These are phyloP conservation scores for Archivesica marissinica DNA, from an alignment of 1,140 invertebrate genomes.

Conservation along the genomic window DNA sequence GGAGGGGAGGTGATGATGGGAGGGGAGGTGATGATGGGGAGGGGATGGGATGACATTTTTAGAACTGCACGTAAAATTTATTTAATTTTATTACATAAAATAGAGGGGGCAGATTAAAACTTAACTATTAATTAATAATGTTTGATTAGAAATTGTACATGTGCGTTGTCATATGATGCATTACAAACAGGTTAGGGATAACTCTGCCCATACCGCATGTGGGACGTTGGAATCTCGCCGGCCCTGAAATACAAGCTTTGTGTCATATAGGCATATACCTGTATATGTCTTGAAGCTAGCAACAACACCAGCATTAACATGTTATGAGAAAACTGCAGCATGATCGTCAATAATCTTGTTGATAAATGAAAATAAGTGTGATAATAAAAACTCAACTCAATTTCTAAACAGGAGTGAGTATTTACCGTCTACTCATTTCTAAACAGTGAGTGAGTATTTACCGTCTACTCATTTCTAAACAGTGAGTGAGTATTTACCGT, in stretches of 20 bases:
- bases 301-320: background rate
- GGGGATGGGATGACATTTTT: background rate
- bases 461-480: background rate
- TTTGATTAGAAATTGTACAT: too few relatives aligned
- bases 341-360: background rate
- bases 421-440: background rate
- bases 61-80: background rate
- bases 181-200: slow-evolving; percentile 20
- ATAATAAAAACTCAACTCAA: background rate
- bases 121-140: background rate
- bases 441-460: too few relatives aligned
- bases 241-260: background rate
- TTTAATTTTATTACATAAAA: background rate
- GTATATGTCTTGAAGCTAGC: background rate
- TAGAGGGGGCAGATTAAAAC: background rate
- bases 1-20: background rate
- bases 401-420: background rate
- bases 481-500: background rate
- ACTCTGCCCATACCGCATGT: slow-evolving; percentile 12
- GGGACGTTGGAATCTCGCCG: background rate
- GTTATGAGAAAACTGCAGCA: background rate
- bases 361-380: background rate
- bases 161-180: background rate
- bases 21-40: background rate
- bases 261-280: background rate